phyloP scores from a whole-genome alignment of 2,888 invertebrate genomes.

The Serrognathus titanus region DNA sequence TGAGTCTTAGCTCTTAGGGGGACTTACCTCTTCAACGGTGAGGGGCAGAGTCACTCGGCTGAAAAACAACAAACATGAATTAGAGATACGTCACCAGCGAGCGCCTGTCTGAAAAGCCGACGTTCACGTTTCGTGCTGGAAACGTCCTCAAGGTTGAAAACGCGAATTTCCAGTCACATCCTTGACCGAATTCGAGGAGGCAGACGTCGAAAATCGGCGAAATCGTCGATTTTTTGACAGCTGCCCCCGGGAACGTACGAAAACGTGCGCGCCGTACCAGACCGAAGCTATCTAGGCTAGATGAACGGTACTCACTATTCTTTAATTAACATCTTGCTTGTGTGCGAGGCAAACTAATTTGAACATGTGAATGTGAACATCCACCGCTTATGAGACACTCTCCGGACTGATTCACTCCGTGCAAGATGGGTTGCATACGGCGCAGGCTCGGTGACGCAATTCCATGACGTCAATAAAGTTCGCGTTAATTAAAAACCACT shows the following conservation, averaged over 20 bases:
- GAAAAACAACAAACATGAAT: slow-evolving; percentile 42
- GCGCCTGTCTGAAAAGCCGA: slow-evolving; percentile 11
- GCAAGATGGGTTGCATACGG: slow-evolving; percentile 52
- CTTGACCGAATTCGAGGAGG: slow-evolving; percentile 9
- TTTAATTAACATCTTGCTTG: slow-evolving; percentile 65
- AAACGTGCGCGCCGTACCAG: background rate
- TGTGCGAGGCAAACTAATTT: slow-evolving; percentile 34
- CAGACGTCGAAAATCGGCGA: slow-evolving; percentile 8
- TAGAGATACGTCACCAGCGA: slow-evolving; percentile 6
- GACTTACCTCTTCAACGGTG: slow-evolving; percentile 93
- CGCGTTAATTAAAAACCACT: background rate
- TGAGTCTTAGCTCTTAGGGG: slow-evolving; percentile 19
- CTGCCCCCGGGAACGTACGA: slow-evolving; percentile 7
- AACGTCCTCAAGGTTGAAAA: background rate
- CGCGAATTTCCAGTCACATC: background rate
- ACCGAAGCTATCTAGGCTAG: slow-evolving; percentile 9
- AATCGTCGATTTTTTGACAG: slow-evolving; percentile 13
- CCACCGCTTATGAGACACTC: slow-evolving; percentile 30
- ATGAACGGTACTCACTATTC: slow-evolving; percentile 60
- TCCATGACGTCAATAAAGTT: slow-evolving; percentile 55
- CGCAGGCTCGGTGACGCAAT: slow-evolving; percentile 65
- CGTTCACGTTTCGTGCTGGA: slow-evolving; percentile 24
- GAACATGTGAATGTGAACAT: slow-evolving; percentile 37
- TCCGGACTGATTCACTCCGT: slow-evolving; percentile 57
- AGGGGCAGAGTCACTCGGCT: slow-evolving; percentile 95